Percentiles rank a stretch among this genome's conserved stretches.
phyloP scores from a whole-genome alignment of 2,113 vertebrate species.

The Ceyx margarethae region DNA sequence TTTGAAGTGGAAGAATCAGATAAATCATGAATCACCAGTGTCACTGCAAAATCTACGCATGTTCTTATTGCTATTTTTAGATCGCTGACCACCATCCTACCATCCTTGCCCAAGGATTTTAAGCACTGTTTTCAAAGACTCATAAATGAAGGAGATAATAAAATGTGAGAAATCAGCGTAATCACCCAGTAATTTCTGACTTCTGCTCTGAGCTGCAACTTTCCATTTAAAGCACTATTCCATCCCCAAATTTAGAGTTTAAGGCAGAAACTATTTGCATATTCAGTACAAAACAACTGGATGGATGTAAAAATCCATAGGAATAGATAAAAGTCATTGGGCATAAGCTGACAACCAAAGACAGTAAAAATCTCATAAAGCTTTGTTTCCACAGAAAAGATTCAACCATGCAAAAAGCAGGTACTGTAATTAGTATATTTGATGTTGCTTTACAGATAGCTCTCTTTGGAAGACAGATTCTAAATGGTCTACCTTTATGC shows the following conservation, averaged over 20 bases:
- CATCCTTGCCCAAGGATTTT: slow-evolving; percentile 19
- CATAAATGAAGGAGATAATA: neutral
- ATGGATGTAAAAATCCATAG: slow-evolving; percentile 1
- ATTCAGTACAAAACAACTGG: neutral
- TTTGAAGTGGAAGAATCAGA: slow-evolving; percentile 61
- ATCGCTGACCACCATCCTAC: slow-evolving; percentile 36
- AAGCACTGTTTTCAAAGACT: slow-evolving; percentile 8
- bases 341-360: neutral
- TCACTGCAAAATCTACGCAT: neutral
- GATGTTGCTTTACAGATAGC: neutral
- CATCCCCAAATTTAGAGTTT: neutral
- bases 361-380: neutral
- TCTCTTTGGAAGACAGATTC: neutral
- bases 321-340: neutral
- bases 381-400: neutral
- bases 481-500: neutral
- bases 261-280: neutral
- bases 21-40: slow-evolving; percentile 52
- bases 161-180: neutral
- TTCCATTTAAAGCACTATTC: neutral
- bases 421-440: neutral
- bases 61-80: slow-evolving; percentile 31
- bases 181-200: neutral
- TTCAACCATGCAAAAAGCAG: neutral
- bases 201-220: neutral